Percentiles rank a stretch among this genome's conserved stretches.
Evolutionary conservation across 2,797 vertebrate species (phyloP).

Genomic region (Hemibagrus guttatus): DNA sequence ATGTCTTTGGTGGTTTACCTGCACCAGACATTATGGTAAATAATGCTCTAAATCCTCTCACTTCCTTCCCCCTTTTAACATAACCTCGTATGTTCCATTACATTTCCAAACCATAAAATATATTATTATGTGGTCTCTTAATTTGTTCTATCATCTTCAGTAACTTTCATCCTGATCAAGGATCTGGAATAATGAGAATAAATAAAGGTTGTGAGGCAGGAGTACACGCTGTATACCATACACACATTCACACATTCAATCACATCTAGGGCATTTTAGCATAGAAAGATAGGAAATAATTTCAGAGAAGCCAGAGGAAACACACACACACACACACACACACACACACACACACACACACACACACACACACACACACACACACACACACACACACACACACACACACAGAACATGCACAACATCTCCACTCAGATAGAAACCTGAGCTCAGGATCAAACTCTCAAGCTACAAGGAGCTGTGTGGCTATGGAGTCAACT

Average conservation of each 20-base stretch:
- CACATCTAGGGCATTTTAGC: no score
- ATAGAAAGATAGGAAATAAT: neutral
- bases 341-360: neutral
- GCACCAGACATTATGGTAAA: neutral
- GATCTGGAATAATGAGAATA: neutral
- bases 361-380: neutral
- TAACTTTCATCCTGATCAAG: slow-evolving; percentile 11
- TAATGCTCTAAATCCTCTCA: neutral
- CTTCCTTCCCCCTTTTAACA: neutral
- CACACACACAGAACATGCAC: slow-evolving; percentile 8
- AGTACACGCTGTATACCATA: neutral
- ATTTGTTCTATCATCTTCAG: neutral
- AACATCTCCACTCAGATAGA: neutral
- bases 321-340: slow-evolving; percentile 10
- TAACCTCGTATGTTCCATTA: neutral
- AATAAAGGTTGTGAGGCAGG: neutral
- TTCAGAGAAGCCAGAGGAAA: slow-evolving; percentile 41
- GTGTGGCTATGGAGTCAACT: slow-evolving; percentile 51
- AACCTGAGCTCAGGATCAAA: neutral
- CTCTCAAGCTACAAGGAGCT: slow-evolving; percentile 10
- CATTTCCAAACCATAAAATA: neutral
- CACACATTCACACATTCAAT: neutral
- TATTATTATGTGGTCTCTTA: neutral
- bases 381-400: neutral
- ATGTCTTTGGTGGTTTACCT: slow-evolving; percentile 38